A percentile compares a stretch with the other conserved stretches of the same genome.
Evolutionary conservation across 2,888 invertebrate genomes (phyloP).

Genomic region (Plutella xylostella): DNA sequence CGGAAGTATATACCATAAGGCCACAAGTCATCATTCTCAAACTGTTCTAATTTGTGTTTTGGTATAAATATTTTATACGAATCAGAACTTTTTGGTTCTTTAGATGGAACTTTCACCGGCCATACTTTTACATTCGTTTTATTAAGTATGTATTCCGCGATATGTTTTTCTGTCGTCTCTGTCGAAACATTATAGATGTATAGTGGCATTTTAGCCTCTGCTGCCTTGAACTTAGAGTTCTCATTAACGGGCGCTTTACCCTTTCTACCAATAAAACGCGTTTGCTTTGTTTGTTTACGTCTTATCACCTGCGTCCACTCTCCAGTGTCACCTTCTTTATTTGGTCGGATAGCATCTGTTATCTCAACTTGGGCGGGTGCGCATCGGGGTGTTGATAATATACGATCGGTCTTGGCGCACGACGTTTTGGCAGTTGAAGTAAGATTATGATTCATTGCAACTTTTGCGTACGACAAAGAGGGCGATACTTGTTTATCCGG

Average conservation of each 20-base stretch:
- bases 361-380: background rate
- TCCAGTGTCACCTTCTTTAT: background rate
- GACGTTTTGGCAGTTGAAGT: background rate
- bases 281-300: background rate
- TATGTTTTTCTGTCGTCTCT: slow-evolving; percentile 13
- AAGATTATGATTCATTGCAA: background rate
- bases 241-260: background rate
- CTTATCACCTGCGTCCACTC: background rate
- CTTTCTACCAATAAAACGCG: background rate
- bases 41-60: slow-evolving; percentile 10
- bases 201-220: slow-evolving; percentile 12
- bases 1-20: slow-evolving; percentile 13
- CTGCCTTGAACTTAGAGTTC: slow-evolving; percentile 9
- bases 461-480: background rate
- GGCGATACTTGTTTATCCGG: background rate
- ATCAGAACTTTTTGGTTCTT: background rate
- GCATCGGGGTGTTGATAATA: background rate
- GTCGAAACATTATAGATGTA: slow-evolving; percentile 16
- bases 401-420: background rate
- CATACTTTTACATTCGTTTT: background rate
- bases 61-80: slow-evolving; percentile 14
- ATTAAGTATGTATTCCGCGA: slow-evolving; percentile 3
- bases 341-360: background rate
- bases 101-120: background rate
- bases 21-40: slow-evolving; percentile 15